phyloP scores from a whole-genome alignment of 2,797 vertebrate genomes.

The Microctenopoma stevenorrisi region DNA sequence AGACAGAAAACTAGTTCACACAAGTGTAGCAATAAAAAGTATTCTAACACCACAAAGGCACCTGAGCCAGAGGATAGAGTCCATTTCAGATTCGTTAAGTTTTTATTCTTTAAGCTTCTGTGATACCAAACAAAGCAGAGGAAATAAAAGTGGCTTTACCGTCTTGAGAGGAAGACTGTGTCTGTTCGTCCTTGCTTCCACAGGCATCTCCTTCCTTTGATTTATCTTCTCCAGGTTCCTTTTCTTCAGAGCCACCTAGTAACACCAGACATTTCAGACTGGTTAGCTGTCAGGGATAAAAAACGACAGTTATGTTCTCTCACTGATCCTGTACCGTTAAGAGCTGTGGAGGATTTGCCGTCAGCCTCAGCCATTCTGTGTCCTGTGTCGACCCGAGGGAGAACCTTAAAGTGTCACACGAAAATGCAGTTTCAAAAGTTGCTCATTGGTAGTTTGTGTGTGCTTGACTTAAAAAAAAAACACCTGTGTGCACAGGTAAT shows the following conservation, averaged over 20 bases:
- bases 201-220: slow-evolving; percentile 65
- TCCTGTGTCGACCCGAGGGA: slow-evolving; percentile 65
- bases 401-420: slow-evolving; percentile 57
- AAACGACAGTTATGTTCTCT: not conserved
- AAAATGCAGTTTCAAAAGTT: not conserved
- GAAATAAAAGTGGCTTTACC: slow-evolving; percentile 54
- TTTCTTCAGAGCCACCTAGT: slow-evolving; percentile 76
- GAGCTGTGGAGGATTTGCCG: slow-evolving; percentile 70
- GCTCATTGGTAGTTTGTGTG: not conserved
- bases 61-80: not conserved
- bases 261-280: slow-evolving; percentile 17
- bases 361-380: slow-evolving; percentile 80
- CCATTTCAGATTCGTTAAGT: no score
- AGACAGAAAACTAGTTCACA: not conserved
- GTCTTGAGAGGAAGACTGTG: slow-evolving; percentile 56
- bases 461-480: not conserved
- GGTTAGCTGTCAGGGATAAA: not conserved
- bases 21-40: not conserved
- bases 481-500: not conserved
- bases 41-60: not conserved
- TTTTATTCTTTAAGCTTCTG: not conserved
- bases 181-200: slow-evolving; percentile 67
- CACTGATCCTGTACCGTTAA: slow-evolving; percentile 73
- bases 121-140: not conserved
- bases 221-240: slow-evolving; percentile 72